Conservation (phyloP, 2,888 invertebrate species). For the Drosophila borborema region DNA sequence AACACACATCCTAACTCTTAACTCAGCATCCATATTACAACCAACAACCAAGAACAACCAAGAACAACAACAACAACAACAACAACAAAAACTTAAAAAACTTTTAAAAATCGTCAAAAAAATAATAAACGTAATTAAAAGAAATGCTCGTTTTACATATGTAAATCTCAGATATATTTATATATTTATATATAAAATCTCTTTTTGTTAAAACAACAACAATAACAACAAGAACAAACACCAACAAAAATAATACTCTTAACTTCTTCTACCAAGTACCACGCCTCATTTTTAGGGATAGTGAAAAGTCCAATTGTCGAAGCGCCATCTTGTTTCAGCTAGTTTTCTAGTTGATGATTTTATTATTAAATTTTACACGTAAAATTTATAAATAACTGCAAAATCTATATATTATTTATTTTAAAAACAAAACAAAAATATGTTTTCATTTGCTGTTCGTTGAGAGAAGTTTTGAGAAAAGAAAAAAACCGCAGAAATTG, state of each 20-base stretch:
- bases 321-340: constrained; percentile 68
- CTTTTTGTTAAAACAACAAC: constrained; percentile 61
- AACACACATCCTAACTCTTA: constrained; percentile 72
- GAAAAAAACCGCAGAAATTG: constrained; percentile 14
- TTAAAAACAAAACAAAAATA: constrained; percentile 43
- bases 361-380: constrained; percentile 80
- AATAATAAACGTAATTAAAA: constrained; percentile 80
- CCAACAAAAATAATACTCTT: constrained; percentile 56
- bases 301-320: constrained; percentile 63
- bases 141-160: constrained; percentile 80
- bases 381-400: constrained; percentile 74
- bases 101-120: constrained; percentile 76
- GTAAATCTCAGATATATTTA: constrained; percentile 68
- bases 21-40: constrained; percentile 70
- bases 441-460: constrained; percentile 59
- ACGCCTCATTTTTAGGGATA: constrained; percentile 72
- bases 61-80: constrained; percentile 27
- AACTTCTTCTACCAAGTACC: constrained; percentile 67
- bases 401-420: constrained; percentile 71
- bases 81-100: constrained; percentile 43
- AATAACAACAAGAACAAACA: constrained; percentile 49
- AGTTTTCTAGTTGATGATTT: constrained; percentile 80
- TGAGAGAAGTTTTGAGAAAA: constrained; percentile 38
- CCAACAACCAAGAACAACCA: constrained; percentile 27
- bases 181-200: constrained; percentile 53